A percentile compares a stretch with the other conserved stretches of the same genome.
phyloP scores from a whole-genome alignment of 53 echinoderm and acorn worm genomes.

The Zoroaster sp. region DNA sequence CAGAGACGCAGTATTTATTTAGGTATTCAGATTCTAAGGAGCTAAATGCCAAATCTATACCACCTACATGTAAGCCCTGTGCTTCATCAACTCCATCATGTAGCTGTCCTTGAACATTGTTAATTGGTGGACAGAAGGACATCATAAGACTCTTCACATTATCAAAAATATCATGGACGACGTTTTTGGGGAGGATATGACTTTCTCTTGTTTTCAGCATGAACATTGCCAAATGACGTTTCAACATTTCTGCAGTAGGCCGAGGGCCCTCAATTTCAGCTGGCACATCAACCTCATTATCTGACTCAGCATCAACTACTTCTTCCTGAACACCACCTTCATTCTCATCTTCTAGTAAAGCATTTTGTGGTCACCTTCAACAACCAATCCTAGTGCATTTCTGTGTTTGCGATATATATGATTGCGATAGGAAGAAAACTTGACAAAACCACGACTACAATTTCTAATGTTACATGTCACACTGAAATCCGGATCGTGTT shows the following conservation, averaged over 20 bases:
- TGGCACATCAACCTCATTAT: background rate
- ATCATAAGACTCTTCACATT: conserved; percentile 25
- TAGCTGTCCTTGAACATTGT: too few species aligned
- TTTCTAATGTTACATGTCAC: conserved; percentile 33
- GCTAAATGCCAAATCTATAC: conserved; percentile 23
- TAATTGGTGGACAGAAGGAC: background rate
- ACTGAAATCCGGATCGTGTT: conserved; percentile 8
- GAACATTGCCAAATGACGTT: conserved; percentile 55
- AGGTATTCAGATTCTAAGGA: conserved; percentile 19
- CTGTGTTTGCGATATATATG: conserved; percentile 32
- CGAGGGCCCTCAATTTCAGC: background rate
- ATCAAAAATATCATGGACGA: conserved; percentile 44
- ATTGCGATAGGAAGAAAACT: conserved; percentile 40
- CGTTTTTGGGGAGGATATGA: conserved; percentile 33
- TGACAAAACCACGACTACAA: conserved; percentile 24
- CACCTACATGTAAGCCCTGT: background rate
- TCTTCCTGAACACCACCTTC: background rate
- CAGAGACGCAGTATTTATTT: conserved; percentile 38
- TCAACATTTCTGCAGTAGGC: conserved; percentile 19
- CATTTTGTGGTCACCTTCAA: background rate
- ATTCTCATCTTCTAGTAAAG: too few species aligned
- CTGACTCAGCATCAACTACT: background rate
- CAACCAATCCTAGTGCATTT: conserved; percentile 11
- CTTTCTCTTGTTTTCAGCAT: conserved; percentile 56
- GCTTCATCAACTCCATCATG: background rate